Evolutionary conservation across 1,140 invertebrate genomes (phyloP), one percentile per base, ranked within the genome.

Genomic region (Rhizoglyphus robini): DNA sequence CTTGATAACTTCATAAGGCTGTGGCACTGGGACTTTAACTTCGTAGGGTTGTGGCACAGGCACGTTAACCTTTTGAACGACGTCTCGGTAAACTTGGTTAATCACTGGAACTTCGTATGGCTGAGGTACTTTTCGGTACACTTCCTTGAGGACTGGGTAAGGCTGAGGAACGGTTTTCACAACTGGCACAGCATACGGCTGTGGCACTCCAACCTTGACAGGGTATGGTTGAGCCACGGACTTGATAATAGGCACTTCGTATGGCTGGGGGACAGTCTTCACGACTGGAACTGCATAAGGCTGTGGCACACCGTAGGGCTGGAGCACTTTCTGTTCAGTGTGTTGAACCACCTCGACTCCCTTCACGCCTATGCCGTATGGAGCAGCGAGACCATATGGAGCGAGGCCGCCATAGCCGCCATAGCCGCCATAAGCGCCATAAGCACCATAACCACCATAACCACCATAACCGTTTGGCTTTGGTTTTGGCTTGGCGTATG

Each of bases 1-100:
- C 27, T 64, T 64, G 18, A 57, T 51, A 36, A 64, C 63, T 27
- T 18, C 25, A 48, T 49, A 51, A 2, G 41, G 41, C 27, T 32
- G 11, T 27, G 63, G 63, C 20, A 51, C 30, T 27, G 63, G 63
- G 20, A 64, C 63, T 20, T n/a, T 2, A 11, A 64, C 63, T 20
- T 64, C 29, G 29, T 49, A 48, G 15, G 63, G 63, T 20, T 51
- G 29, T 27, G 41, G 63, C n/a, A 30, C 25, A 5, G 61, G 61
- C 18, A 48, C 32, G 15, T 20, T 11, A 27, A 57, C 38, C 34
- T 63, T 51, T 51, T 63, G 61, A 27, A 63, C 61, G 25, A 48
- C 30, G 15, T 63, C 61, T 5, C 61, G 61, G 20, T 27, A 18
- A 27, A 47, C 32, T 51, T 47, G 29, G n/a, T 63, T 63, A 27